Conservation (phyloP, 1,140 invertebrate genomes). For the Macrobrachium nipponense region DNA sequence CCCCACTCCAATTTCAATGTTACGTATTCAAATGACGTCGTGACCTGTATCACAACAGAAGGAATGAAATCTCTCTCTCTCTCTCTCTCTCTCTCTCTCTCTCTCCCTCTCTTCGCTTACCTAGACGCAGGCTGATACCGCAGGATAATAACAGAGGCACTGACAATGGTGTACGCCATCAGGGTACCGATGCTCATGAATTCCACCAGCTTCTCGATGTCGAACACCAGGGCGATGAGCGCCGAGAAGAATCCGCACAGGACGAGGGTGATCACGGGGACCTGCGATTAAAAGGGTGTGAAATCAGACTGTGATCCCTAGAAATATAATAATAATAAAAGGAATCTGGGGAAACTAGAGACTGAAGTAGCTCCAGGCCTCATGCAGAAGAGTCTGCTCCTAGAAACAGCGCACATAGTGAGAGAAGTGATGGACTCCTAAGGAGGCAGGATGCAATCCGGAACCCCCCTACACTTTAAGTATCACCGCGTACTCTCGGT, state of each 20-base stretch:
- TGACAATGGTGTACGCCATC: conserved; percentile 90
- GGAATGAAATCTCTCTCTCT: too few relatives aligned
- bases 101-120: conserved; percentile 4
- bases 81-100: too few relatives aligned
- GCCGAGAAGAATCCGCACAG: conserved; percentile 84
- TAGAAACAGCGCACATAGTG: too few relatives aligned
- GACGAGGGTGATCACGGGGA: conserved; percentile 83
- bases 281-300: conserved; percentile 68
- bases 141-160: conserved; percentile 87
- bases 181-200: conserved; percentile 95
- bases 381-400: too few relatives aligned
- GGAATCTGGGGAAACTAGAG: too few relatives aligned
- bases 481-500: too few relatives aligned
- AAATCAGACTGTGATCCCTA: background rate
- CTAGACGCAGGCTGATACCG: conserved; percentile 77
- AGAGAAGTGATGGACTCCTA: too few relatives aligned
- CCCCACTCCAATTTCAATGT: too few relatives aligned
- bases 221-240: conserved; percentile 85
- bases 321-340: background rate
- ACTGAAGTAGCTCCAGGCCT: too few relatives aligned
- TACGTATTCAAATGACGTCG: too few relatives aligned
- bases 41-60: conserved; percentile 56
- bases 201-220: conserved; percentile 90
- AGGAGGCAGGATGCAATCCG: too few relatives aligned
- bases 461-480: too few relatives aligned